Conservation (phyloP, 2,888 invertebrate species). For the Pollenia griseotomentosa region DNA sequence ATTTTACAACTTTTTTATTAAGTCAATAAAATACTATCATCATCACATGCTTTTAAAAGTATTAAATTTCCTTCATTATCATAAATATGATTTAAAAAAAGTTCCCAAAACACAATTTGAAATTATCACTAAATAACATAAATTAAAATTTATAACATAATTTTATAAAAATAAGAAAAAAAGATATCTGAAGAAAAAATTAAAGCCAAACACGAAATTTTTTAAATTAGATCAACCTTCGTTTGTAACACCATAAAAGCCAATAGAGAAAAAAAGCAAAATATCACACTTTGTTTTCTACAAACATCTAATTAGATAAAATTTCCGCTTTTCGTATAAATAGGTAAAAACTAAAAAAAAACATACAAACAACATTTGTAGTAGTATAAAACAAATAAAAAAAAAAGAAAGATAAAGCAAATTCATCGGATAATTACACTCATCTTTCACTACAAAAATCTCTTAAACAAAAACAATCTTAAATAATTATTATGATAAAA, state of each 20-base stretch:
- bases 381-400: too few relatives aligned
- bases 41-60: background rate
- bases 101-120: background rate
- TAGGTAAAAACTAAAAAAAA: background rate
- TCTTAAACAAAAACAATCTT: too few relatives aligned
- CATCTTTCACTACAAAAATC: too few relatives aligned
- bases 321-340: slow-evolving; percentile 38
- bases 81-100: background rate
- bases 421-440: too few relatives aligned
- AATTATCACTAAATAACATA: slow-evolving; percentile 8
- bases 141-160: slow-evolving; percentile 38
- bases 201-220: slow-evolving; percentile 44
- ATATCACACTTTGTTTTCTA: slow-evolving; percentile 34
- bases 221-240: slow-evolving; percentile 24
- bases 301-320: slow-evolving; percentile 46
- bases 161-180: background rate
- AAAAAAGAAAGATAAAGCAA: too few relatives aligned
- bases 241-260: background rate
- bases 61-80: slow-evolving; percentile 28
- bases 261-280: background rate
- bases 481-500: background rate
- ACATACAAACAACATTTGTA: background rate
- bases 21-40: background rate
- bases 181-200: slow-evolving; percentile 2
- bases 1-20: too few relatives aligned